phyloP scores from a whole-genome alignment of 2,113 vertebrate species.

The Gnathonemus echidnorhynchus region DNA sequence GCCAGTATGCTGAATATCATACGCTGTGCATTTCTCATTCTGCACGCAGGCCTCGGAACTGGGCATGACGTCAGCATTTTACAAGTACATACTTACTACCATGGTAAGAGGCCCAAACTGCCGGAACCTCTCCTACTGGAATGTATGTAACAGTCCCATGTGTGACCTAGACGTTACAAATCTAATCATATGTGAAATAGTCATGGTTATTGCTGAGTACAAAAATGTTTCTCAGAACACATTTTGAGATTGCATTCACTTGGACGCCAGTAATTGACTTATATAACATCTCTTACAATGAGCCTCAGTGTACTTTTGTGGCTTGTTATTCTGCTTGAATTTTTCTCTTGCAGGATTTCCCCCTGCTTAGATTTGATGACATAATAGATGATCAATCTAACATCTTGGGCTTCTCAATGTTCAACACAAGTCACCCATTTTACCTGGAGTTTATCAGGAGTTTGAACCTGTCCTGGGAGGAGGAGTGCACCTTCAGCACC shows the following conservation, averaged over 20 bases:
- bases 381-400: constrained; percentile 84
- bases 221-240: background rate
- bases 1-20: background rate
- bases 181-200: background rate
- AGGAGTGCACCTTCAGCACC: constrained; percentile 66
- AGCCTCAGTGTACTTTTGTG: background rate
- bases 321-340: background rate
- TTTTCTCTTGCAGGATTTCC: constrained; percentile 69
- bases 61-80: constrained; percentile 84
- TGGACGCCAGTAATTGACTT: background rate
- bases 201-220: background rate
- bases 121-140: background rate
- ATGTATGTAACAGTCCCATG: background rate
- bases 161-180: background rate
- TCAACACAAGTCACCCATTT: constrained; percentile 85
- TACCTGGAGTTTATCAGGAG: constrained; percentile 85
- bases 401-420: constrained; percentile 87
- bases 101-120: constrained; percentile 69
- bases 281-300: background rate
- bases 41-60: constrained; percentile 67
- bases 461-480: constrained; percentile 88
- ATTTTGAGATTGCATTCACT: background rate
- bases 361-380: constrained; percentile 77
- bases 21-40: background rate
- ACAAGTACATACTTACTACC: constrained; percentile 87